phyloP scores from a whole-genome alignment of 37 sponge, comb jelly and placozoan species.

The Theonella swinhoei region DNA sequence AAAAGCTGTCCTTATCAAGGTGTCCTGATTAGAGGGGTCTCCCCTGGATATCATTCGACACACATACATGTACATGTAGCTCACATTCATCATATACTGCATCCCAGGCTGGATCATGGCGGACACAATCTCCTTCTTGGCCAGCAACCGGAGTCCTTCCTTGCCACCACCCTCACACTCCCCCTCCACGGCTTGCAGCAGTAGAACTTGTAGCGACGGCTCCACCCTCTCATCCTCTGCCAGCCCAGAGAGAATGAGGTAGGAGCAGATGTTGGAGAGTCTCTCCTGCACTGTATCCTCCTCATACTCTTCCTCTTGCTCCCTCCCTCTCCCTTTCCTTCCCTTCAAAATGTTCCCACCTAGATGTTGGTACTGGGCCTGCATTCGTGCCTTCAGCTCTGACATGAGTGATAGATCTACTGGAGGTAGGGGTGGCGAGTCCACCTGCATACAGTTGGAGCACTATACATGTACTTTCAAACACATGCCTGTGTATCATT shows the following conservation, averaged over 20 bases:
- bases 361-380: not conserved
- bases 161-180: conserved; percentile 1
- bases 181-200: conserved; percentile 10
- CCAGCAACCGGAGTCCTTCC: not conserved
- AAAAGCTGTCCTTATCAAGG: too few relatives aligned
- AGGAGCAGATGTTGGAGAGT: not conserved
- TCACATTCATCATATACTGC: not conserved
- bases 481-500: conserved; percentile 5
- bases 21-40: too few relatives aligned
- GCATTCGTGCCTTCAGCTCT: conserved; percentile 1
- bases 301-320: too few relatives aligned
- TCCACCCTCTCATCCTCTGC: conserved; percentile 1
- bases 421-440: conserved; percentile 29
- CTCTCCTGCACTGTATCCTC: not conserved
- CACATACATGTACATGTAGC: too few relatives aligned
- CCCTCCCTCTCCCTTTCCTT: not conserved
- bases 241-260: conserved; percentile 6
- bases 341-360: not conserved
- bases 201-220: not conserved
- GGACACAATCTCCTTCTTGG: conserved; percentile 25
- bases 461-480: not conserved
- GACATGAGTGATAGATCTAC: conserved; percentile 9
- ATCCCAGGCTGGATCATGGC: not conserved
- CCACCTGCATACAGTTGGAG: conserved; percentile 2
- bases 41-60: too few relatives aligned